phyloP scores from a whole-genome alignment of 2,113 vertebrate genomes.

The Carlito syrichta region DNA sequence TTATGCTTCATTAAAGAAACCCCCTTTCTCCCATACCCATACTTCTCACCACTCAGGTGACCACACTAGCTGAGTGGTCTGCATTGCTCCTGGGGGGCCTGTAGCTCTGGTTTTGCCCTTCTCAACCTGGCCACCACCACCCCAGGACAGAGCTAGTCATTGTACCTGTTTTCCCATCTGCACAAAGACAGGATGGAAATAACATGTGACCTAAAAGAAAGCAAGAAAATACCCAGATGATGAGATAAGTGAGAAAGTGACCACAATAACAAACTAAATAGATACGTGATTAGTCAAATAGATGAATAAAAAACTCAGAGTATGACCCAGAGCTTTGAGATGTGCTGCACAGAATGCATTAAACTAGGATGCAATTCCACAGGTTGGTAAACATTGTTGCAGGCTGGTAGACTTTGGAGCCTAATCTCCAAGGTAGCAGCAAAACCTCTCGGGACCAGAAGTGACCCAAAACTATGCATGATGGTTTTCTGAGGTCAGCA shows the following conservation, averaged over 20 bases:
- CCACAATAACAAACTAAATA: background rate
- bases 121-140: background rate
- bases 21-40: background rate
- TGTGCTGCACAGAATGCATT: background rate
- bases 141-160: background rate
- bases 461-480: background rate
- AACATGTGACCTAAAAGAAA: background rate
- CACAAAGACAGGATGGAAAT: background rate
- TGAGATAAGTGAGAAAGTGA: background rate
- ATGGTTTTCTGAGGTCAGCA: background rate
- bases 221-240: too few species aligned
- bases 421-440: background rate
- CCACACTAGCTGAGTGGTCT: background rate
- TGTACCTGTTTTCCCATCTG: background rate
- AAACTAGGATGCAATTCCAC: background rate
- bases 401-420: background rate
- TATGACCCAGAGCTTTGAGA: background rate
- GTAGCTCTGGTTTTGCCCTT: background rate
- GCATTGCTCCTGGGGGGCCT: background rate
- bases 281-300: background rate
- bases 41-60: background rate
- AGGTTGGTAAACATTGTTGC: background rate
- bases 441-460: background rate
- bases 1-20: background rate
- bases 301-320: slow-evolving; percentile 21